Percentiles rank a stretch among this genome's conserved stretches.
Evolutionary conservation across 2,888 invertebrate species (phyloP).

Genomic region (Poecilus cupreus): DNA sequence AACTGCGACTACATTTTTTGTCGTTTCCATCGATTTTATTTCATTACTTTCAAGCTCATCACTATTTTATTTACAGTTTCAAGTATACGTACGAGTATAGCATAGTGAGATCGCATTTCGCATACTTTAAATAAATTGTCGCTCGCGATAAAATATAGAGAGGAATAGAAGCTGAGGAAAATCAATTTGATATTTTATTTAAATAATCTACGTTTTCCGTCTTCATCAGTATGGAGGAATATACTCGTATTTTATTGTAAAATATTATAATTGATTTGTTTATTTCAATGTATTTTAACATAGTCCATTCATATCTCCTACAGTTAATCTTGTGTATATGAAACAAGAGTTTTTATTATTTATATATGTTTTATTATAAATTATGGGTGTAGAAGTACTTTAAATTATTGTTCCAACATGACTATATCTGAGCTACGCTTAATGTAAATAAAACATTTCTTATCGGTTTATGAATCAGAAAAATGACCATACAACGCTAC

Average conservation of each 20-base stretch:
- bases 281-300: no score
- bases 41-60: not conserved
- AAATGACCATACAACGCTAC: not conserved
- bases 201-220: no score
- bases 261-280: no score
- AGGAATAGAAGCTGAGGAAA: no score
- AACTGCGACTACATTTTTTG: not conserved
- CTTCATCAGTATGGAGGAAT: no score
- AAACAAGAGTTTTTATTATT: not conserved
- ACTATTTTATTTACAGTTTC: not conserved
- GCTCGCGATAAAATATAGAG: no score
- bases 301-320: no score
- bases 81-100: not conserved
- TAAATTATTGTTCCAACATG: conserved; percentile 7
- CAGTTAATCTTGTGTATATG: no score
- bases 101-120: no score
- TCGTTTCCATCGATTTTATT: not conserved
- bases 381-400: not conserved
- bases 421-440: not conserved
- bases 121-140: no score
- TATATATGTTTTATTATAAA: not conserved
- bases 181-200: no score
- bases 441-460: conserved; percentile 12
- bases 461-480: conserved; percentile 35
- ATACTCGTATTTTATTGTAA: no score